Evolutionary conservation across 2,113 vertebrate genomes (phyloP).

Genomic region (Parotia lawesii): DNA sequence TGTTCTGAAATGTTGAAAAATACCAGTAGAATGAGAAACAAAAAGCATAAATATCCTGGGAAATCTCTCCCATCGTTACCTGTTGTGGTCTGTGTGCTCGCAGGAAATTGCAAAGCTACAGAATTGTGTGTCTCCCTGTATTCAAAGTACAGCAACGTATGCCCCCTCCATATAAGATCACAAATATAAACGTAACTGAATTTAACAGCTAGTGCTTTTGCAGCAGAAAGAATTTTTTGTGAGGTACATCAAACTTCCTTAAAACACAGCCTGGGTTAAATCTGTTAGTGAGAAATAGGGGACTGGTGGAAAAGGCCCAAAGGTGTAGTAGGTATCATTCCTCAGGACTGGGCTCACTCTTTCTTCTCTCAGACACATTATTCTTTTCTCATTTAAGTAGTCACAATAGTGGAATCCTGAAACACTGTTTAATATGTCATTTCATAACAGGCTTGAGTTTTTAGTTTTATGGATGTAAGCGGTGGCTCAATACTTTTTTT

Average conservation of each 20-base stretch:
- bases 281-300: neutral
- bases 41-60: neutral
- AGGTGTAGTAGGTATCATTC: neutral
- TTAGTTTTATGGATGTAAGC: neutral
- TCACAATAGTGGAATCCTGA: neutral
- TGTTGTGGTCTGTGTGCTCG: neutral
- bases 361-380: neutral
- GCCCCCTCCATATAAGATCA: neutral
- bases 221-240: neutral
- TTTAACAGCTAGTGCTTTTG: neutral
- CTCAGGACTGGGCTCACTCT: neutral
- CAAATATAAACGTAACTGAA: neutral
- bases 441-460: neutral
- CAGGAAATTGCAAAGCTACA: neutral
- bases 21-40: neutral
- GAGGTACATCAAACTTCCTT: neutral
- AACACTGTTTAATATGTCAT: neutral
- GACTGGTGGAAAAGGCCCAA: neutral
- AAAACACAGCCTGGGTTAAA: neutral
- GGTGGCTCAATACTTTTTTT: neutral
- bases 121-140: accelerated
- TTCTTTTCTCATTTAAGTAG: neutral
- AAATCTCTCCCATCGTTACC: neutral
- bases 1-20: neutral
- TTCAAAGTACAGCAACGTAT: accelerated